A percentile compares a stretch with the other conserved stretches of the same genome.
Evolutionary conservation across 2,797 vertebrate genomes (phyloP).

Genomic region (Zalophus californianus): DNA sequence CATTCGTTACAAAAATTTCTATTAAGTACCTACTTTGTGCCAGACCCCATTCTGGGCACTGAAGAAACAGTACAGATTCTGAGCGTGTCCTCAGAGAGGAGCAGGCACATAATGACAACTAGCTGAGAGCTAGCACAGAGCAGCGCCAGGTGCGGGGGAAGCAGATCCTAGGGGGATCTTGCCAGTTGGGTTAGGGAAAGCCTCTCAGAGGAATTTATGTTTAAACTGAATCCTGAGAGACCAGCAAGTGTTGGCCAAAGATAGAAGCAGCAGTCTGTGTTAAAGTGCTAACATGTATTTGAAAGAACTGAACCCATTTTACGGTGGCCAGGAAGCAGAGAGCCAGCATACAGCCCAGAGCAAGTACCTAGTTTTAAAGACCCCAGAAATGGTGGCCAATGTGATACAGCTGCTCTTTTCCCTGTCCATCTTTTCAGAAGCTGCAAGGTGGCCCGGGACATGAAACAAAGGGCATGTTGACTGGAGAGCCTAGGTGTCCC

Average conservation of each 20-base stretch:
- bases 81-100: neutral
- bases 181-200: neutral
- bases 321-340: neutral
- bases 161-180: neutral
- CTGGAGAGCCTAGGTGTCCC: neutral
- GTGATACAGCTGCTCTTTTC: neutral
- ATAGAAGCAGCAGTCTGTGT: neutral
- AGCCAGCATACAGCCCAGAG: neutral
- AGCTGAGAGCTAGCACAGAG: neutral
- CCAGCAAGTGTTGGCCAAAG: neutral
- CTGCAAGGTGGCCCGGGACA: neutral
- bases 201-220: neutral
- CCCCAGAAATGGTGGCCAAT: fast-evolving
- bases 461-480: fast-evolving
- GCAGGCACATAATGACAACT: neutral
- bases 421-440: neutral
- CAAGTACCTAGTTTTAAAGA: neutral
- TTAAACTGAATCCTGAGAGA: neutral
- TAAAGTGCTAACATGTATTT: neutral
- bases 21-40: neutral
- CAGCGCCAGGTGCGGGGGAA: neutral
- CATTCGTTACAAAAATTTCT: neutral
- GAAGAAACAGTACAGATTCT: neutral
- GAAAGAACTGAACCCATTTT: neutral
- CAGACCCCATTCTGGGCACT: neutral